Evolutionary conservation across 2,113 vertebrate species (phyloP), one percentile per base, ranked within the genome.

Genomic region (Empidonax alnorum): DNA sequence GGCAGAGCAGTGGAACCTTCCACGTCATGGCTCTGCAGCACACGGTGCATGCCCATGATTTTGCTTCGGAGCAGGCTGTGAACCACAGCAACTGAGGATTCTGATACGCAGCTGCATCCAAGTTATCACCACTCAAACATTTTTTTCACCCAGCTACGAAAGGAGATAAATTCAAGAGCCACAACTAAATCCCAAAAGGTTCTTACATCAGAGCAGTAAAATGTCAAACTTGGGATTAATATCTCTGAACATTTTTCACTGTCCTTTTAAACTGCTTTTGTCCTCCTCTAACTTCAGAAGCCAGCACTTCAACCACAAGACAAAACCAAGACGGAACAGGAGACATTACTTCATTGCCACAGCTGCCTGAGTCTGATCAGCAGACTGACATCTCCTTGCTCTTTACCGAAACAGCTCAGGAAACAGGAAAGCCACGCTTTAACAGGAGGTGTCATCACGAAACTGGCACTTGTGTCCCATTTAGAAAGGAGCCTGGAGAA

Each of bases 11-110:
- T 0, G 1, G 37, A 8, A 15, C 85, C 41, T 75, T 75, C 56
- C 35, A 12, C 21, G 49, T 47, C 6, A 1, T 0, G 33, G 35
- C 79, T 68, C 63, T 5, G 31, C 71, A 65, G 63, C 33, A 25
- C 52, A 11, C 0, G 0, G 14, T 80, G 44, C 12, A 1, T 27
- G 49, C 44, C 58, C 49, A 6, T 1, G 4, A 30, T 37, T 53
- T 63, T 2, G 2, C 42, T 49, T 66, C 50, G 19, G 4, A 53
- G 69, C 71, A 82, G 56, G n/a, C 58, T 80, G 37, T 56, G 75
- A 90, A 55, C 61, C 0, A 1, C 39, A 74, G 68, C 41, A 56
- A 17, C 35, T 25, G 62, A 82, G 74, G 62, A 33, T 65, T n/a
- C 25, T 12, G 47, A 71, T 18, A 62, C 3, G 10, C 35, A 86